Evolutionary conservation across 1,140 invertebrate species (phyloP).

Genomic region (Lineus longissimus): DNA sequence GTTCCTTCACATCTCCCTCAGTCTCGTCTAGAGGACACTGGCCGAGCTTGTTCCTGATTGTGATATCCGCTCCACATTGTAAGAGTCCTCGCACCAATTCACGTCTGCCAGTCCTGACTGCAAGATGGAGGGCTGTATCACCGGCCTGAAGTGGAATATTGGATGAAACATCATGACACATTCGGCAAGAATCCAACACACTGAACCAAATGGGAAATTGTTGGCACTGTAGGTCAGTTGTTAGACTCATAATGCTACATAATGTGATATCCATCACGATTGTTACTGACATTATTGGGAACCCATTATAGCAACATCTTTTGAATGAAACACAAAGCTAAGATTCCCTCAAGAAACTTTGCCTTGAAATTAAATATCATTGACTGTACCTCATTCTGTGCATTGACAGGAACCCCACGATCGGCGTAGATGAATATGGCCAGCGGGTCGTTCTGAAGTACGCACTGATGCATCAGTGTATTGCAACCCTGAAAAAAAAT

Average conservation of each 20-base stretch:
- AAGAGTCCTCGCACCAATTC: slow-evolving; percentile 27
- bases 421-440: slow-evolving; percentile 29
- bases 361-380: too few relatives aligned
- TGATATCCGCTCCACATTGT: slow-evolving; percentile 33
- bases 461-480: slow-evolving; percentile 28
- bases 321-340: too few relatives aligned
- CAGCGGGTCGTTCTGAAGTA: slow-evolving; percentile 16
- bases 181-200: too few relatives aligned
- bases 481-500: slow-evolving; percentile 28
- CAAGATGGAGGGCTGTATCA: slow-evolving; percentile 35
- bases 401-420: slow-evolving; percentile 32
- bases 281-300: too few relatives aligned
- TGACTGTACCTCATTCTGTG: slow-evolving; percentile 31
- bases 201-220: too few relatives aligned
- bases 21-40: slow-evolving; percentile 24
- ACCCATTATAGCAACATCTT: too few relatives aligned
- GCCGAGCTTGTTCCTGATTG: slow-evolving; percentile 33
- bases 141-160: slow-evolving; percentile 24
- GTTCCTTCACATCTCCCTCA: slow-evolving; percentile 17
- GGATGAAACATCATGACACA: background rate
- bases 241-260: too few relatives aligned
- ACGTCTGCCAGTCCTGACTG: slow-evolving; percentile 24
- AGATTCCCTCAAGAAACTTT: too few relatives aligned
- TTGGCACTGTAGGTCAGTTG: too few relatives aligned
- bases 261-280: too few relatives aligned